Conservation (phyloP, 92 coral and sea anemone genomes). For the Porites lobata region DNA sequence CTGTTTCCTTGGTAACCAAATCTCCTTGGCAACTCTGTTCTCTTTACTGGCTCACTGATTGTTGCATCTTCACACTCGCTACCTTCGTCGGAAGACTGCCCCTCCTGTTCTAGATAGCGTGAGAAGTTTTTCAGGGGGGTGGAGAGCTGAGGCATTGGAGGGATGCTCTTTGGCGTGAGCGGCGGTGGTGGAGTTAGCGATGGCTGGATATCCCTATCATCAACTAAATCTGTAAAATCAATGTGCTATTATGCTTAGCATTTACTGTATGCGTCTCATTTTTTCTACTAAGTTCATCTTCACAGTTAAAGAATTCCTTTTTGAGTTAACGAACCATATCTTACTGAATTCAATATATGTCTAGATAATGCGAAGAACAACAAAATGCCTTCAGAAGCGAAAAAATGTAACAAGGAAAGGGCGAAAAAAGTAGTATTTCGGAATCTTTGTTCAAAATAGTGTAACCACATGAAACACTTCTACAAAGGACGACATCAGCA, state of each 20-base stretch:
- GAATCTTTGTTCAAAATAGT: too few relatives aligned
- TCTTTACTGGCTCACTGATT: neutral
- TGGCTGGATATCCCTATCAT: conserved; percentile 18
- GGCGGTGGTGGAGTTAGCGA: conserved; percentile 81
- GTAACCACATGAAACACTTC: too few relatives aligned
- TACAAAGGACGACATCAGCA: too few relatives aligned
- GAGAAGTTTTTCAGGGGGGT: conserved; percentile 76
- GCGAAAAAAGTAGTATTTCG: too few relatives aligned
- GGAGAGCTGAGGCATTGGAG: conserved; percentile 68
- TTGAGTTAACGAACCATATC: too few relatives aligned
- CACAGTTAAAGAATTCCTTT: neutral
- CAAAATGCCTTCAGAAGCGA: too few relatives aligned
- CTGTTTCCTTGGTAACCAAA: neutral
- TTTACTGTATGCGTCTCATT: neutral
- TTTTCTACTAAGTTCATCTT: neutral
- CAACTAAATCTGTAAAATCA: conserved; percentile 34
- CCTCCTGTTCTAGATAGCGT: conserved; percentile 60
- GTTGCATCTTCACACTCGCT: conserved; percentile 22
- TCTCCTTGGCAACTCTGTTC: neutral
- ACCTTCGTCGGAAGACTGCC: conserved; percentile 63
- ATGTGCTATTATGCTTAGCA: neutral
- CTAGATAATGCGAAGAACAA: too few relatives aligned
- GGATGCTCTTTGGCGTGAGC: conserved; percentile 68
- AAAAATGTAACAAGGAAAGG: too few relatives aligned
- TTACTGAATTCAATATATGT: too few relatives aligned